Base-by-base conservation (phyloP, 2,797 vertebrate species). In the Hirundo rustica region DNA sequence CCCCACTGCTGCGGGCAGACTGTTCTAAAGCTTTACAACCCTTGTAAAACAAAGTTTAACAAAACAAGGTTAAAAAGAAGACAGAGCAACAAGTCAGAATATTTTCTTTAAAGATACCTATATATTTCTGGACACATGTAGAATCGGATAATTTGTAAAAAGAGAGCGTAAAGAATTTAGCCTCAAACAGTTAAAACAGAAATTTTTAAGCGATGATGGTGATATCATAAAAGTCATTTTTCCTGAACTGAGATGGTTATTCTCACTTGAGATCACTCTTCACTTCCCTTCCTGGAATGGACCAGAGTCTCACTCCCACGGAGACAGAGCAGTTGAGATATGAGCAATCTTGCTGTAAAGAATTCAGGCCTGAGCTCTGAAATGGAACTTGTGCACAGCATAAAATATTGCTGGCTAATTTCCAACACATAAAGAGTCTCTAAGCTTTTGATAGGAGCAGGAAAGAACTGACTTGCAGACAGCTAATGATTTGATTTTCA, bases 401-500 rank as follows among this genome's bases (percentile, higher is more conserved):
- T 90, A 88, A 95, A 96, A 91, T 87, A 92, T 85, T 95, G n/a
- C 50, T 97, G 94, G 74, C 92, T 92, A 70, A 78, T 66, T 73
- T 96, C 93, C 96, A 96, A 68, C 4, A 38, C 55, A 79, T 95
- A 83, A 91, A 95, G 79, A 88, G 68, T 45, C 71, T 89, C 90
- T 79, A 80, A 92, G 40, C 64, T 95, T 96, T 96, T 86, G 94
- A 93, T 93, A 93, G 87, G 44, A 93, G 66, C 21, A 89, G 75
- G 34, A 62, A 85, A 74, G 51, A 10, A 88, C 85, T 81, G 84
- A 77, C 87, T 91, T 54, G 50, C 84, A 93, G 85, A 96, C 95
- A 88, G 53, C 45, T 94, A 97, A 96, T 64, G 87, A 96, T 95
- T 97, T 25, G 32, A 81, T 96, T 96, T 96, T 60, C 74, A 96